These are phyloP conservation scores for Drosophila hamatofila DNA, from an alignment of 2,888 invertebrate genomes.

Conservation along the genomic window DNA sequence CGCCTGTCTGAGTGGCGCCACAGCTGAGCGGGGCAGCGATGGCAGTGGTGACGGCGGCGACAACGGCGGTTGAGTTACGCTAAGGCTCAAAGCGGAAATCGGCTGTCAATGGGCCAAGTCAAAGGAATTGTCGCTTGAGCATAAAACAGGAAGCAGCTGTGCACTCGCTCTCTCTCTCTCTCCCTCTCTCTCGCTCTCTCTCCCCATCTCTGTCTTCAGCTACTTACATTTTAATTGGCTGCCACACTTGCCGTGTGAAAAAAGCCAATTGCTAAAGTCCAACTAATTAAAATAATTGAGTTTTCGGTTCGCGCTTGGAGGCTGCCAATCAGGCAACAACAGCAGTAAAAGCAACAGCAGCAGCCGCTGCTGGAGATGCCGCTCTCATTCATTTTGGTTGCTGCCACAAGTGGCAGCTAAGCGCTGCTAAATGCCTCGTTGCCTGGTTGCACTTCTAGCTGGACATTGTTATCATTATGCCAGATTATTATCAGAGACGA, in stretches of 20 bases:
- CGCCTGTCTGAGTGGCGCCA: slow-evolving; percentile 70
- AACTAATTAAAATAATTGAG: slow-evolving; percentile 75
- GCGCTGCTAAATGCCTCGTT: slow-evolving; percentile 55
- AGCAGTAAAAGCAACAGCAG: not conserved
- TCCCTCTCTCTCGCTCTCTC: not conserved
- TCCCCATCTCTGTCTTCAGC: slow-evolving; percentile 12
- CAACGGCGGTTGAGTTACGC: not conserved
- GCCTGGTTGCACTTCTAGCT: slow-evolving; percentile 24
- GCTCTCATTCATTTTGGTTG: slow-evolving; percentile 3
- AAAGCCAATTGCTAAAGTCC: slow-evolving; percentile 50
- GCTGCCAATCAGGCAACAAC: slow-evolving; percentile 36
- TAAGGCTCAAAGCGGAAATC: slow-evolving; percentile 61
- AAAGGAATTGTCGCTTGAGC: slow-evolving; percentile 55
- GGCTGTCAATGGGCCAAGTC: slow-evolving; percentile 68
- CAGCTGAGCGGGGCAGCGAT: not conserved
- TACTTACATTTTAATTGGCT: slow-evolving; percentile 57
- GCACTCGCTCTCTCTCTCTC: not conserved
- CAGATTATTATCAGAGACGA: slow-evolving; percentile 71
- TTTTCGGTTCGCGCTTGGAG: slow-evolving; percentile 43
- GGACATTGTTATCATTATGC: slow-evolving; percentile 73
- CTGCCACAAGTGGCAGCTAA: slow-evolving; percentile 48
- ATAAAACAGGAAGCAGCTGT: slow-evolving; percentile 47
- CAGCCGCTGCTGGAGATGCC: not conserved
- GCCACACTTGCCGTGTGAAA: slow-evolving; percentile 50
- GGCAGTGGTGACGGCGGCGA: not conserved